A percentile compares a stretch with the other conserved stretches of the same genome.
phyloP scores from a whole-genome alignment of 2,888 invertebrate genomes.

The Drosophila recens region DNA sequence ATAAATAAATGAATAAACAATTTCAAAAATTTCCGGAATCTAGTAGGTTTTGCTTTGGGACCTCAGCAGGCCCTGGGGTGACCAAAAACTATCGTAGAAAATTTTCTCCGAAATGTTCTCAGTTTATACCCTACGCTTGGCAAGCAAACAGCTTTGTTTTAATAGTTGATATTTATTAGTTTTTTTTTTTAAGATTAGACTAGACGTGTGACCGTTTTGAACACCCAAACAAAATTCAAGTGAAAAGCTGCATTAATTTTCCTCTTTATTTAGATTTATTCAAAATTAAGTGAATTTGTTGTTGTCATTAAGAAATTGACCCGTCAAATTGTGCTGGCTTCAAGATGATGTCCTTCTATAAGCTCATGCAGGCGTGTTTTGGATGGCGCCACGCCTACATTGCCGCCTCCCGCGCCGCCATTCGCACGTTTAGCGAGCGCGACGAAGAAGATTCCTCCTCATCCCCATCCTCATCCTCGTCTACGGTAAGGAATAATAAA shows the following conservation, averaged over 20 bases:
- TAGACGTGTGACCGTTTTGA: background rate
- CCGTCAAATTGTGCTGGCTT: background rate
- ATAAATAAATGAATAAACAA: no score
- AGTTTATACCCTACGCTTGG: conserved; percentile 9
- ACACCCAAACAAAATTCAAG: conserved; percentile 1
- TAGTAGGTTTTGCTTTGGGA: background rate
- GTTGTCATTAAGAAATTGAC: background rate
- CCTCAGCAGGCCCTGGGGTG: conserved; percentile 2
- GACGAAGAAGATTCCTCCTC: background rate
- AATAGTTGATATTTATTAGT: background rate
- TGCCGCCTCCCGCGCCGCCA: background rate
- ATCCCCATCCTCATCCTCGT: no score
- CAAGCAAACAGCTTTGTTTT: conserved; percentile 11
- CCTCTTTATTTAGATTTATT: background rate
- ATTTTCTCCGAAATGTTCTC: background rate
- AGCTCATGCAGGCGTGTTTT: background rate
- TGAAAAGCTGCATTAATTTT: background rate
- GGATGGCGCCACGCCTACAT: background rate
- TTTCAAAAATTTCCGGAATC: background rate
- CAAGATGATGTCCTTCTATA: conserved; percentile 1
- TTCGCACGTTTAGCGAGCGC: conserved; percentile 8
- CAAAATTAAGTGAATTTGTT: background rate
- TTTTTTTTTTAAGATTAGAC: conserved; percentile 2
- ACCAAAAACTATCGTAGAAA: background rate
- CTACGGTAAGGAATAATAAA: background rate